Conservation (phyloP, 2,888 invertebrate genomes). For the Parnassius apollo region DNA sequence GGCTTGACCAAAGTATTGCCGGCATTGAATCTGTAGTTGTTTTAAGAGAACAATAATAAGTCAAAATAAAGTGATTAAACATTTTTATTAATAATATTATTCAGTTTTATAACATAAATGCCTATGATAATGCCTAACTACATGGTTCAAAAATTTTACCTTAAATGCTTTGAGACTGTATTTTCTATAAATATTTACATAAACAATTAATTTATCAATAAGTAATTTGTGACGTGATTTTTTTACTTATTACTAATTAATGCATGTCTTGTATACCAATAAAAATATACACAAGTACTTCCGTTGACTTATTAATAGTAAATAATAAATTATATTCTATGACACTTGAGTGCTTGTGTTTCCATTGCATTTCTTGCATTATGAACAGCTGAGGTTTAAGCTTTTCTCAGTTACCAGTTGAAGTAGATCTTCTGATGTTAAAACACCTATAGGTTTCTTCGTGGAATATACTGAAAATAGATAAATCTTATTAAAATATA, state of each 20-base stretch:
- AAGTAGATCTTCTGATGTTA: slow-evolving; percentile 86
- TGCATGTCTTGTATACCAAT: slow-evolving; percentile 23
- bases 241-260: slow-evolving; percentile 21
- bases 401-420: slow-evolving; percentile 72
- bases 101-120: slow-evolving; percentile 27
- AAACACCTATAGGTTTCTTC: slow-evolving; percentile 83
- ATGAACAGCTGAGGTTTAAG: slow-evolving; percentile 29
- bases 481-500: slow-evolving; percentile 7
- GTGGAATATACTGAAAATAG: slow-evolving; percentile 46
- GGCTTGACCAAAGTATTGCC: too few relatives aligned
- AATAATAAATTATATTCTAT: slow-evolving; percentile 20
- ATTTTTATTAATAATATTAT: slow-evolving; percentile 22
- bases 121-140: slow-evolving; percentile 13
- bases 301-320: slow-evolving; percentile 23
- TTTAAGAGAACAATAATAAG: not conserved
- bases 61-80: slow-evolving; percentile 14
- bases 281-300: slow-evolving; percentile 19
- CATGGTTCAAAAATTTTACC: slow-evolving; percentile 13
- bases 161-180: slow-evolving; percentile 18
- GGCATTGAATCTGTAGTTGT: not conserved
- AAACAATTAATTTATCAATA: slow-evolving; percentile 21
- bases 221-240: slow-evolving; percentile 21
- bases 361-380: slow-evolving; percentile 46
- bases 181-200: slow-evolving; percentile 25
- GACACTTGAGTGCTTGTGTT: slow-evolving; percentile 32